These are phyloP conservation scores for Athalia rosae DNA, from an alignment of 2,888 invertebrate species.

Conservation along the genomic window DNA sequence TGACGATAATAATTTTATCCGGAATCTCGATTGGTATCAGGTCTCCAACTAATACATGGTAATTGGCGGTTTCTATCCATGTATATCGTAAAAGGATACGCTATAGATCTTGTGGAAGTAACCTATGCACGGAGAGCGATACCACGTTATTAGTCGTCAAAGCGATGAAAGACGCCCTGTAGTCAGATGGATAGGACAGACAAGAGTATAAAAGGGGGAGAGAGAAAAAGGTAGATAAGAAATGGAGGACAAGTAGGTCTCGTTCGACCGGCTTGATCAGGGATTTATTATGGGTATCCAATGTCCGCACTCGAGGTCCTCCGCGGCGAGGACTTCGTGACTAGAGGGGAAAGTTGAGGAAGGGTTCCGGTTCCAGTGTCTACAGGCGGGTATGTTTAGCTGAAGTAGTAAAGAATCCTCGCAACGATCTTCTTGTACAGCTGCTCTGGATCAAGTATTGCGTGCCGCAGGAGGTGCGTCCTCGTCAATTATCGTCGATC, in stretches of 20 bases:
- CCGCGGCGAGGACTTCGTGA: conserved; percentile 13
- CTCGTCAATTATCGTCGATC: conserved; percentile 58
- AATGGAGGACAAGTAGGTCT: background rate
- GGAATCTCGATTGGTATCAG: background rate
- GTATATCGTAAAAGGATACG: background rate
- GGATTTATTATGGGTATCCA: conserved; percentile 30
- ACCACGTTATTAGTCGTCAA: conserved; percentile 8
- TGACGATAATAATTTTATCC: too few relatives aligned
- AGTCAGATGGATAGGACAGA: too few relatives aligned
- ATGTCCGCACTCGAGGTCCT: background rate
- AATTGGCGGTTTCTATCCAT: conserved; percentile 19
- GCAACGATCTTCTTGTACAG: background rate
- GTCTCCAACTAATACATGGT: conserved; percentile 15
- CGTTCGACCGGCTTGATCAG: conserved; percentile 14
- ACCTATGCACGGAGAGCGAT: background rate
- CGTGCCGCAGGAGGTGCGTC: conserved; percentile 54
- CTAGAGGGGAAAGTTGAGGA: background rate
- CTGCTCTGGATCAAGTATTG: conserved; percentile 46
- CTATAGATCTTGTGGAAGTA: background rate
- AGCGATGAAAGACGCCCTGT: background rate
- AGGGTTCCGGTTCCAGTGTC: background rate
- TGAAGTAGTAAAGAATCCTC: background rate
- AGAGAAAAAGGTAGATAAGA: background rate
- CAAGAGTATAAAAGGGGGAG: background rate
- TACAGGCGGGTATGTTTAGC: background rate